Conservation (phyloP, 2,797 vertebrate species). For the Moxostoma hubbsi region DNA sequence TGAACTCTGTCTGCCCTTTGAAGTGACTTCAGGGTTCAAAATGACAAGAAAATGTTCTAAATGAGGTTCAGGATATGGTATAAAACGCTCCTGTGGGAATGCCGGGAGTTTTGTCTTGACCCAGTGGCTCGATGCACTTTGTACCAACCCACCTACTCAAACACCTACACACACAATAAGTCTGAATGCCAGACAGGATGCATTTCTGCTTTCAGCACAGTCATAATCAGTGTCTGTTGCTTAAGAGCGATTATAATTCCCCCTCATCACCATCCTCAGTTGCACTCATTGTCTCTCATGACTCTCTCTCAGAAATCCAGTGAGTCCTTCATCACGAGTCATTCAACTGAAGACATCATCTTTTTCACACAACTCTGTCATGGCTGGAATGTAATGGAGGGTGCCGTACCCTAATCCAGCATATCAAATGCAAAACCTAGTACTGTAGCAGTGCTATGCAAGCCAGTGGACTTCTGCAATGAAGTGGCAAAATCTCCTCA, state of each 20-base stretch:
- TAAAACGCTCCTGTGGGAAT: conserved; percentile 19
- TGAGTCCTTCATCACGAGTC: conserved; percentile 41
- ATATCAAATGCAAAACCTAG: conserved; percentile 34
- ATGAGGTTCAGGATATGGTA: conserved; percentile 17
- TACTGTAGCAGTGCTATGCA: neutral
- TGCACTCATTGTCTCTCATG: conserved; percentile 31
- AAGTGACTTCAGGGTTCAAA: conserved; percentile 16
- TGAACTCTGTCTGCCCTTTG: conserved; percentile 6
- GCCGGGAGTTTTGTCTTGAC: conserved; percentile 28
- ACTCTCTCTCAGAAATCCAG: conserved; percentile 12
- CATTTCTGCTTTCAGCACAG: neutral
- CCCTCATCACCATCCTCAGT: neutral
- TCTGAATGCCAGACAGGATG: neutral
- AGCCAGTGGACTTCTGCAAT: neutral
- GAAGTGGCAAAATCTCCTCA: too few relatives aligned
- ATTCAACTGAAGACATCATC: conserved; percentile 39
- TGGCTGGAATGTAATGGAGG: conserved; percentile 35
- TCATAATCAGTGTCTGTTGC: conserved; percentile 12
- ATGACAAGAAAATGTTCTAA: conserved; percentile 39
- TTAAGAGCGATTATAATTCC: conserved; percentile 19
- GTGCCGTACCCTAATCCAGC: conserved; percentile 26
- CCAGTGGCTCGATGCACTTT: conserved; percentile 19
- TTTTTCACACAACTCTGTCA: conserved; percentile 29
- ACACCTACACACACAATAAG: neutral
- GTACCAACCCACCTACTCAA: conserved; percentile 28